Base-by-base conservation (phyloP, 2,797 vertebrate genomes). In the Hydrocynus forskahlii region DNA sequence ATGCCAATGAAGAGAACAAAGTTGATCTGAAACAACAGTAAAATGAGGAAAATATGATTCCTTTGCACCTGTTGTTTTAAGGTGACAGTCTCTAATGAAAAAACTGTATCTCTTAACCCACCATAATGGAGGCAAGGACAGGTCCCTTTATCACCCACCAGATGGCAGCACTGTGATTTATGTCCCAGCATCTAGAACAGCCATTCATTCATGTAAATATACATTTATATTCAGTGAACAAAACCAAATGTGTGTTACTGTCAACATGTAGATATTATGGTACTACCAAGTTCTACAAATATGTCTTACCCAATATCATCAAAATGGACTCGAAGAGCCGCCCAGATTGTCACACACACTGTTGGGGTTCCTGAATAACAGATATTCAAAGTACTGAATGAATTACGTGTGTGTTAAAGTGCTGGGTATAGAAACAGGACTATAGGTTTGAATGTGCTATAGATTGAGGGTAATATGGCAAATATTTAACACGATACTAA, bases 91-190 rank as follows among this genome's bases (percentile, higher is more conserved):
- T 35, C 35, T 35, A 35, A 40, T 21, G 52, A 54, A 21, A 3
- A 54, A 52, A 13, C 50, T 23, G 55, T 17, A 7, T 16, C 19
- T 25, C 23, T 5, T 45, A 55, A 77, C 93, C 79, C 91, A 99
- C 98, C 97, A 99, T 98, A 73, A 99, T 98, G 0, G 97, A 99
- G 7, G 95, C 97, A 29, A 99, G 94, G 64, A 99, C 97, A 0
- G 98, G 98, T 79, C 97, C 98, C 87, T 99, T 99, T 88, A 99
- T 99, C 85, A 99, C 97, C 98, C 98, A 99, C 98, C 98, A 99
- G 94, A 99, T 94, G 92, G 97, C 97, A 64, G 96, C 97, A 91
- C 96, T 96, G 88, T 96, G 96, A 87, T 98, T 99, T 83, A 97
- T 98, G 85, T 99, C 98, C 98, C 97, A 99, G 90, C 98, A 99